Percentiles rank a stretch among this genome's conserved stretches.
Conservation (phyloP, 1,140 invertebrate species). For the Lanistes nyassanus region DNA sequence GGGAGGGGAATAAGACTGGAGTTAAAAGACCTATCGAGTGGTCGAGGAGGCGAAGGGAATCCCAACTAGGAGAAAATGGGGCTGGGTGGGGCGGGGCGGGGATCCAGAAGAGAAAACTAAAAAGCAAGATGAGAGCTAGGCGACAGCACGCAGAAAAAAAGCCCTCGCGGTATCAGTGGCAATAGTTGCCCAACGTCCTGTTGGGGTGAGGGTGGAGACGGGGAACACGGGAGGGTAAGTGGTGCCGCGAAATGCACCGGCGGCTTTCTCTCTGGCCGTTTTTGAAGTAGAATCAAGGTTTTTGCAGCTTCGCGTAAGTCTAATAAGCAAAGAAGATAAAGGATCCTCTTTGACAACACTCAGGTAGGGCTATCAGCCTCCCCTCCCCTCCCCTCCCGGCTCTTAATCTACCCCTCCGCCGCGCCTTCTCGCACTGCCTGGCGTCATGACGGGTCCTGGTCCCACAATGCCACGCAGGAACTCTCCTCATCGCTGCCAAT, state of each 20-base stretch:
- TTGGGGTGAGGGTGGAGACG: not conserved
- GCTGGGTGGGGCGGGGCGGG: not conserved
- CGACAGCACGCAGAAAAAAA: not conserved
- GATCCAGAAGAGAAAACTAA: not conserved
- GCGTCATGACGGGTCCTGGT: not conserved
- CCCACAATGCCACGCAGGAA: not conserved
- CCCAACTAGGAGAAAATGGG: too few species aligned
- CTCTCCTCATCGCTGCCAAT: too few species aligned
- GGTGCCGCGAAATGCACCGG: not conserved
- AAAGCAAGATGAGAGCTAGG: not conserved
- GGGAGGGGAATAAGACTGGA: too few species aligned
- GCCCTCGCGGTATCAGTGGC: not conserved
- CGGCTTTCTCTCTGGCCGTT: not conserved
- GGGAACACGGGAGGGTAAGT: conserved; percentile 2
- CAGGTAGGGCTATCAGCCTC: too few species aligned
- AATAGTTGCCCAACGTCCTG: not conserved
- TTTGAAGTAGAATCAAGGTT: too few species aligned
- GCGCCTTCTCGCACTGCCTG: not conserved
- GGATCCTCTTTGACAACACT: too few species aligned
- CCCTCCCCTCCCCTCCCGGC: not conserved
- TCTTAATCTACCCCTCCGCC: conserved; percentile 3
- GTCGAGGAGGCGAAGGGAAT: too few species aligned
- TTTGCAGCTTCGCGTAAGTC: too few species aligned
- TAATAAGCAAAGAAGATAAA: too few species aligned
- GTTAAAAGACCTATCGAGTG: too few species aligned